Conservation (phyloP, 1,140 invertebrate species). For the Atta cephalotes region DNA sequence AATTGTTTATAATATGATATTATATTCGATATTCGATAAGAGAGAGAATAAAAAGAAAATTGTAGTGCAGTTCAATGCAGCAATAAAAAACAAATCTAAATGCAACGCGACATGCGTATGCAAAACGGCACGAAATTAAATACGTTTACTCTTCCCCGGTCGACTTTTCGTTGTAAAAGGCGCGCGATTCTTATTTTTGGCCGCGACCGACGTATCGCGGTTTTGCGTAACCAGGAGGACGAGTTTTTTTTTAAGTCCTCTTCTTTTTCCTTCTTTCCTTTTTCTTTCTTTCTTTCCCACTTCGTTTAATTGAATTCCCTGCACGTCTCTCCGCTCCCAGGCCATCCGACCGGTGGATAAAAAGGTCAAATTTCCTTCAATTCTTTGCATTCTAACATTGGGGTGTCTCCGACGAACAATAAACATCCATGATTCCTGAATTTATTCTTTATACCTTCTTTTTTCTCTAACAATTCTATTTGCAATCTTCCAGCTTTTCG, state of each 20-base stretch:
- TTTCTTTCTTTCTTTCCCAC: background rate
- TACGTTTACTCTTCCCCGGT: conserved; percentile 22
- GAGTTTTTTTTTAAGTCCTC: conserved; percentile 74
- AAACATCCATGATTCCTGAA: background rate
- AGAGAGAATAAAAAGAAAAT: too few relatives aligned
- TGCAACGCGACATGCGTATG: background rate
- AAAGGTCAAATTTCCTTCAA: conserved; percentile 37
- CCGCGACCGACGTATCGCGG: background rate
- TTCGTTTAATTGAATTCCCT: conserved; percentile 36
- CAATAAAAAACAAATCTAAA: too few relatives aligned
- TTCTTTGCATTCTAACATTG: conserved; percentile 24
- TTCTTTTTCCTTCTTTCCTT: background rate
- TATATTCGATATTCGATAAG: too few relatives aligned
- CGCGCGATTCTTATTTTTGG: conserved; percentile 42
- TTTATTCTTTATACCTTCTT: background rate
- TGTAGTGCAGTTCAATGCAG: too few relatives aligned
- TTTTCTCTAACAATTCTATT: background rate
- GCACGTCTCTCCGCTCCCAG: background rate
- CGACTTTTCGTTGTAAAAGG: conserved; percentile 48
- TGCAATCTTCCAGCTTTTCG: background rate
- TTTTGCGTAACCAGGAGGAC: conserved; percentile 78
- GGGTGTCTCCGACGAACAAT: background rate
- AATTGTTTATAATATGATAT: too few relatives aligned
- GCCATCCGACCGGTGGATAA: conserved; percentile 26
- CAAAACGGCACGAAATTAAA: background rate